Percentiles rank a stretch among this genome's conserved stretches.
phyloP scores from a whole-genome alignment of 2,113 vertebrate genomes.

The Echinops telfairi region DNA sequence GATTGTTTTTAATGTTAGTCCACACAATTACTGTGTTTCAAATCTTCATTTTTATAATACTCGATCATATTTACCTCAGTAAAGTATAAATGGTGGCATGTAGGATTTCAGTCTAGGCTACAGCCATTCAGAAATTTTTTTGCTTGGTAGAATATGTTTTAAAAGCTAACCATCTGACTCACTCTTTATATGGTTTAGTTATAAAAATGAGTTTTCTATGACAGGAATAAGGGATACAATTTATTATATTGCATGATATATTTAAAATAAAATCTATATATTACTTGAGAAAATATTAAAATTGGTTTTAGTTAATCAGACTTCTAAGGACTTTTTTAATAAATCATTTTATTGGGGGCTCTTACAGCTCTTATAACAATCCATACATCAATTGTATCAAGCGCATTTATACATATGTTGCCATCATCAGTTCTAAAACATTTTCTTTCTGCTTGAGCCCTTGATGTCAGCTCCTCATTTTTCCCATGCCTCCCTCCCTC shows the following conservation, averaged over 20 bases:
- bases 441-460: too few species aligned
- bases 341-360: too few species aligned
- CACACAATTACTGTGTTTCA: not conserved
- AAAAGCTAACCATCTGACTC: not conserved
- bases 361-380: too few species aligned
- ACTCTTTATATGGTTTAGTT: not conserved
- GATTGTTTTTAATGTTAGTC: conserved; percentile 18
- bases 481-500: too few species aligned
- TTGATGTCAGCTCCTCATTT: too few species aligned
- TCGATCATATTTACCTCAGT: conserved; percentile 33
- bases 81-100: not conserved
- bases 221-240: conserved; percentile 43
- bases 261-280: conserved; percentile 30
- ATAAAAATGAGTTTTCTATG: conserved; percentile 51
- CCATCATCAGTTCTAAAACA: too few species aligned
- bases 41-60: conserved; percentile 48
- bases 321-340: not conserved
- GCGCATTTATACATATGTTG: too few species aligned
- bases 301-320: conserved; percentile 40
- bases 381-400: too few species aligned
- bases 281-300: conserved; percentile 42
- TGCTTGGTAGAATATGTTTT: not conserved
- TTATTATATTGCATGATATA: conserved; percentile 25
- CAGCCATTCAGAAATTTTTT: conserved; percentile 3
- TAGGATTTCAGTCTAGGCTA: conserved; percentile 25